phyloP scores from a whole-genome alignment of 2,888 invertebrate genomes.

The Maniola hyperantus region DNA sequence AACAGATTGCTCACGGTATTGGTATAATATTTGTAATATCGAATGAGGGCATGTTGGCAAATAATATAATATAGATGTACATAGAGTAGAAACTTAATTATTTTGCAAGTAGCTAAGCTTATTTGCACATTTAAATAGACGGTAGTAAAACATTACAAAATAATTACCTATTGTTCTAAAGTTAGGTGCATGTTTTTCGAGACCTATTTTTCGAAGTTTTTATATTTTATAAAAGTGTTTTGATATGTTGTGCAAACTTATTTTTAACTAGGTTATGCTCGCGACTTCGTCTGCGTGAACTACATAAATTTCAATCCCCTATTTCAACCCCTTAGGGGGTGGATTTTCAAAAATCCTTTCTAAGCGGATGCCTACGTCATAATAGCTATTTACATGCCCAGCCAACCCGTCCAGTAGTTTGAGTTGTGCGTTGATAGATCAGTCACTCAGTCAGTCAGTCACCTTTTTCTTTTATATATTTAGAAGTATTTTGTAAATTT shows the following conservation, averaged over 20 bases:
- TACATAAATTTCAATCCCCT: no score
- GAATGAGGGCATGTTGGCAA: conserved; percentile 13
- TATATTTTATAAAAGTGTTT: no score
- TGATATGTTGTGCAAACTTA: not conserved
- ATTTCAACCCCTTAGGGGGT: no score
- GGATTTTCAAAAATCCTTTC: no score
- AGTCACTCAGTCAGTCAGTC: no score
- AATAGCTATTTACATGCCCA: no score
- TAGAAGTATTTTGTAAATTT: not conserved
- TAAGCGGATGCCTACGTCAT: no score
- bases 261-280: no score
- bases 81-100: not conserved
- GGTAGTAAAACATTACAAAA: not conserved
- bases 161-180: not conserved
- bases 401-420: no score
- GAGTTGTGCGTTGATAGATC: no score
- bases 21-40: conserved; percentile 15
- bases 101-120: not conserved
- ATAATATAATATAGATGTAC: not conserved
- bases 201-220: not conserved
- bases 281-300: no score
- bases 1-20: conserved; percentile 7
- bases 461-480: no score
- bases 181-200: not conserved
- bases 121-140: not conserved